A percentile compares a stretch with the other conserved stretches of the same genome.
Conservation (phyloP, 2,888 invertebrate species). For the Apamea crenata region DNA sequence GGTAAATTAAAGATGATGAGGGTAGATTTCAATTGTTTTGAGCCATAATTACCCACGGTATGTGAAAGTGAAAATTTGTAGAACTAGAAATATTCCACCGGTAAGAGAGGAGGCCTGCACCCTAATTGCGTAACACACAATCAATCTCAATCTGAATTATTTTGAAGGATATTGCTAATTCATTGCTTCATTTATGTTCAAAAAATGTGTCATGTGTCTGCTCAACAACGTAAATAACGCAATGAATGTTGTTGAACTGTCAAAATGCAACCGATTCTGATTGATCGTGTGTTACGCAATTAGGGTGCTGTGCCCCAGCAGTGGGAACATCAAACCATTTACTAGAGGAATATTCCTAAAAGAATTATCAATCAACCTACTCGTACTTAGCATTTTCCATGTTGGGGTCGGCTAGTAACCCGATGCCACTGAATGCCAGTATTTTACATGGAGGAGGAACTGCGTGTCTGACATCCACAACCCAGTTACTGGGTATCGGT, state of each 20-base stretch:
- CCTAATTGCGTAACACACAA: too few species aligned
- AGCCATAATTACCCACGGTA: not conserved
- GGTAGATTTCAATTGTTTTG: slow-evolving; percentile 19
- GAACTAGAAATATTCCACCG: not conserved
- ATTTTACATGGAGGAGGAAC: not conserved
- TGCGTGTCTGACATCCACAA: not conserved
- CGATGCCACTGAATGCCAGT: not conserved
- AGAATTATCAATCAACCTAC: not conserved
- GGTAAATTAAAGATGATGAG: not conserved
- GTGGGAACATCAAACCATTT: not conserved
- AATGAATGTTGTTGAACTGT: too few species aligned
- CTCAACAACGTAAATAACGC: too few species aligned
- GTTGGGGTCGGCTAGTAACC: not conserved
- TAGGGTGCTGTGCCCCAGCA: too few species aligned
- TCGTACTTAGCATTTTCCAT: not conserved
- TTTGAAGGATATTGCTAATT: too few species aligned
- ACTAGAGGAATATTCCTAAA: too few species aligned
- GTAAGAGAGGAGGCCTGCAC: too few species aligned
- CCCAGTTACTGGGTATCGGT: not conserved
- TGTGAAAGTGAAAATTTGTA: not conserved
- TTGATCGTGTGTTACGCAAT: too few species aligned
- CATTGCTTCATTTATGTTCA: too few species aligned
- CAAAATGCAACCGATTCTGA: too few species aligned
- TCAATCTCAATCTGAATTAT: too few species aligned
- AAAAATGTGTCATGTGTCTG: too few species aligned